Percentiles rank a stretch among this genome's conserved stretches.
These are phyloP conservation scores for Engystomops pustulosus DNA, from an alignment of 2,113 vertebrate genomes.

Conservation along the genomic window DNA sequence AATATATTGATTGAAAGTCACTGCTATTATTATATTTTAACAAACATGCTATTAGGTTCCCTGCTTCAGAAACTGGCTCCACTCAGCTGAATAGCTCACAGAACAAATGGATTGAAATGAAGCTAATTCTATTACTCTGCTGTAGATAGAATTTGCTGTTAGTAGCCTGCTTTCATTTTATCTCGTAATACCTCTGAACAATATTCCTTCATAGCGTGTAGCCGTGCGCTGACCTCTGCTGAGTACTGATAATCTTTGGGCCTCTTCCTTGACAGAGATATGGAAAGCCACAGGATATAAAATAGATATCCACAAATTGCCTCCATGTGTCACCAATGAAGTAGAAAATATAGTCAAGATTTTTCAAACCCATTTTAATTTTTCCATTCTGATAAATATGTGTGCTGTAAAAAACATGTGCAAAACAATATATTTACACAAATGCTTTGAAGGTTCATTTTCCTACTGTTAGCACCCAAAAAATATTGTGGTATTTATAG, in stretches of 20 bases:
- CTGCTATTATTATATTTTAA: background rate
- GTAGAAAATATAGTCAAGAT: conserved; percentile 44
- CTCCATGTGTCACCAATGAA: conserved; percentile 52
- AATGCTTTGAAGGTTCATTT: background rate
- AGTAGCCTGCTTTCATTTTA: conserved; percentile 35
- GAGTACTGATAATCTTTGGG: conserved; percentile 57
- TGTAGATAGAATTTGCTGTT: background rate
- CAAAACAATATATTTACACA: background rate
- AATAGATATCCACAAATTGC: conserved; percentile 57
- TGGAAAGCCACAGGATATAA: conserved; percentile 57
- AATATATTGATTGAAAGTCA: background rate
- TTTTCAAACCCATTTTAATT: background rate
- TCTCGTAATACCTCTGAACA: conserved; percentile 22
- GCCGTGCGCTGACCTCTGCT: conserved; percentile 48
- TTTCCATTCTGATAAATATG: background rate
- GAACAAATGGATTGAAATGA: background rate
- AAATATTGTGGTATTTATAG: background rate
- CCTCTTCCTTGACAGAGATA: conserved; percentile 59
- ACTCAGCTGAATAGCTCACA: background rate
- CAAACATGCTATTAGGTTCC: background rate
- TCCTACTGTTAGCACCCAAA: background rate
- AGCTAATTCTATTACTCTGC: background rate
- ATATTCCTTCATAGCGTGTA: conserved; percentile 45
- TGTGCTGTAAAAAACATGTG: background rate
- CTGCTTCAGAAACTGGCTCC: background rate